Percentiles rank a stretch among this genome's conserved stretches.
Conservation (phyloP, 2,113 vertebrate genomes). For the Myotis yumanensis region DNA sequence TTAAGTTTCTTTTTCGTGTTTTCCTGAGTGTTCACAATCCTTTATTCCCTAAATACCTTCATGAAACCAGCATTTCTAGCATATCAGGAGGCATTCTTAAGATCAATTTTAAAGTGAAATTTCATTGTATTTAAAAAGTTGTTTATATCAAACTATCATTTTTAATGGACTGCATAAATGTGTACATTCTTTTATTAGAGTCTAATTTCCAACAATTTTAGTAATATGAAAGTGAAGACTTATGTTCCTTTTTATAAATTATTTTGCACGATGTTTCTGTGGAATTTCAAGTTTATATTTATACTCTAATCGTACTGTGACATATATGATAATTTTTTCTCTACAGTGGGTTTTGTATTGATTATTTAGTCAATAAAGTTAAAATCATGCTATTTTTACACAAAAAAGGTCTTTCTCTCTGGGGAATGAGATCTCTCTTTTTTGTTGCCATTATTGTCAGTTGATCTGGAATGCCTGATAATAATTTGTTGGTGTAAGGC, state of each 20-base stretch:
- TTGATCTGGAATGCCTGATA: not conserved
- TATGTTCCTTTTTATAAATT: constrained; percentile 5
- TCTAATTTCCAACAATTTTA: not conserved
- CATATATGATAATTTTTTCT: not conserved
- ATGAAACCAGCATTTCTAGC: not conserved
- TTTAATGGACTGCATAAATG: not conserved
- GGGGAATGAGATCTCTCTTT: not conserved
- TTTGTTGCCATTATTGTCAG: not conserved
- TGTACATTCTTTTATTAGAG: not conserved
- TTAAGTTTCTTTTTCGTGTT: constrained; percentile 8
- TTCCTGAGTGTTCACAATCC: not conserved
- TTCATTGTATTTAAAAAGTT: constrained; percentile 41
- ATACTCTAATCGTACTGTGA: not conserved
- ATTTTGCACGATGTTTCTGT: not conserved
- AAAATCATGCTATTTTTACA: constrained; percentile 1
- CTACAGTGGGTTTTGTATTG: not conserved
- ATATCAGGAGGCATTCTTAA: not conserved
- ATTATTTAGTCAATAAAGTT: constrained; percentile 40
- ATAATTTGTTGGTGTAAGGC: not conserved
- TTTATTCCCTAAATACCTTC: not conserved
- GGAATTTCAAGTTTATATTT: constrained; percentile 39
- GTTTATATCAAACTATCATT: constrained; percentile 3
- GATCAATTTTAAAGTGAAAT: constrained; percentile 13
- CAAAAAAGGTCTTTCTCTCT: not conserved
- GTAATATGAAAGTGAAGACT: not conserved